Evolutionary conservation across 2,113 vertebrate genomes (phyloP).

Genomic region (Antigone vipio): DNA sequence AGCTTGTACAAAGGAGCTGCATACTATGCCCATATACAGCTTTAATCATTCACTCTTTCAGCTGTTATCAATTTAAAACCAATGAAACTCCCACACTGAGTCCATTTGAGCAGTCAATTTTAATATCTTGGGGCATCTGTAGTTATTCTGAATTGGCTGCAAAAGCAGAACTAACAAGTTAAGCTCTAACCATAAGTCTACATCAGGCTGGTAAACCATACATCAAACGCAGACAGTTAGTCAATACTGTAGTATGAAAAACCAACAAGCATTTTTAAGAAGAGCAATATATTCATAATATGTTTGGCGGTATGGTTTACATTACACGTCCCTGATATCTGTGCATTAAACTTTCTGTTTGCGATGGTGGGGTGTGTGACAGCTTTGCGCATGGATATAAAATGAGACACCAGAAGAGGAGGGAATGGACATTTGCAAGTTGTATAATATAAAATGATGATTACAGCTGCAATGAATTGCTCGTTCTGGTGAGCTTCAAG

Average conservation of each 20-base stretch:
- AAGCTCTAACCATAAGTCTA: conserved; percentile 93
- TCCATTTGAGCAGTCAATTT: conserved; percentile 89
- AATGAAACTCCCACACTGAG: conserved; percentile 87
- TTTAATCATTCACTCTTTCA: conserved; percentile 84
- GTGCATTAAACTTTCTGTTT: conserved; percentile 33
- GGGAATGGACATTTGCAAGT: conserved; percentile 18
- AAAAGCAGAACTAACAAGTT: conserved; percentile 97
- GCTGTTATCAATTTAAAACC: conserved; percentile 90
- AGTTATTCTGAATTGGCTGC: conserved; percentile 85
- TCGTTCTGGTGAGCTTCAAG: neutral
- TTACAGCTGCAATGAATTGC: conserved; percentile 35
- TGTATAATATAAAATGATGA: conserved; percentile 39
- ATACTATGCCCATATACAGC: conserved; percentile 80
- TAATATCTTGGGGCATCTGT: conserved; percentile 94
- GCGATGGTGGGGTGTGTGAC: conserved; percentile 34
- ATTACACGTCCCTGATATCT: conserved; percentile 64
- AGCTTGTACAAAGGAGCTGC: conserved; percentile 75
- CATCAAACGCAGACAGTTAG: conserved; percentile 93
- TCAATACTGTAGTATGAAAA: conserved; percentile 92
- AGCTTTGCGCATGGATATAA: conserved; percentile 35
- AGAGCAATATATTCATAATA: conserved; percentile 86
- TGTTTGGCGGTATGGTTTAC: conserved; percentile 70
- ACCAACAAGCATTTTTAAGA: conserved; percentile 89
- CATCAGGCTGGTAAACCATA: conserved; percentile 85
- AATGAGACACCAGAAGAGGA: conserved; percentile 31